phyloP scores from a whole-genome alignment of 2,888 invertebrate genomes.

The Pycnomerus fuliginosus region DNA sequence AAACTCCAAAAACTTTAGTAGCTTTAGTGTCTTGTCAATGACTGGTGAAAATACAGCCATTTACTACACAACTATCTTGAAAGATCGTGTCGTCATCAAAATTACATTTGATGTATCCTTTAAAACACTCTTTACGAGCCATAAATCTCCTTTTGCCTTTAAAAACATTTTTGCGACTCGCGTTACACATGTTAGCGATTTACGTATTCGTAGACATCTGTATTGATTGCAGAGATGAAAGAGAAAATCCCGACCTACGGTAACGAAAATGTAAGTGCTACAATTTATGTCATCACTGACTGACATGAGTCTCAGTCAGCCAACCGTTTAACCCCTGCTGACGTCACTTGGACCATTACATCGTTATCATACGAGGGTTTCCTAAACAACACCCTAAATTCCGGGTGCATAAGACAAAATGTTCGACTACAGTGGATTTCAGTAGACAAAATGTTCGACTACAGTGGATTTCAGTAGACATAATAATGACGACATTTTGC shows the following conservation, averaged over 20 bases:
- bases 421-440: no score
- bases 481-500: constrained; percentile 25
- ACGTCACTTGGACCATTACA: constrained; percentile 15
- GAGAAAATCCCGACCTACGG: constrained; percentile 25
- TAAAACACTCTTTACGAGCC: background rate
- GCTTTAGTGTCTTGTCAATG: no score
- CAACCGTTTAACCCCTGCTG: no score
- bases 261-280: constrained; percentile 12
- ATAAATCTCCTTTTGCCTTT: constrained; percentile 2
- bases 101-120: no score
- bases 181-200: constrained; percentile 9
- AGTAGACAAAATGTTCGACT: constrained; percentile 16
- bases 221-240: constrained; percentile 24
- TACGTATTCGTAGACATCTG: constrained; percentile 3
- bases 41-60: no score
- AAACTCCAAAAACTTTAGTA: no score
- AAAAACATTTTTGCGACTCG: constrained; percentile 7
- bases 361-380: constrained; percentile 12
- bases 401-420: constrained; percentile 6
- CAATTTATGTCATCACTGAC: constrained; percentile 32
- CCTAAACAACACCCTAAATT: constrained; percentile 5
- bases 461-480: no score
- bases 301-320: constrained; percentile 25
- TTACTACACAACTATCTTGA: no score
- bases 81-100: no score